Evolutionary conservation across 2,113 vertebrate genomes (phyloP).

Genomic region (Vombatus ursinus): DNA sequence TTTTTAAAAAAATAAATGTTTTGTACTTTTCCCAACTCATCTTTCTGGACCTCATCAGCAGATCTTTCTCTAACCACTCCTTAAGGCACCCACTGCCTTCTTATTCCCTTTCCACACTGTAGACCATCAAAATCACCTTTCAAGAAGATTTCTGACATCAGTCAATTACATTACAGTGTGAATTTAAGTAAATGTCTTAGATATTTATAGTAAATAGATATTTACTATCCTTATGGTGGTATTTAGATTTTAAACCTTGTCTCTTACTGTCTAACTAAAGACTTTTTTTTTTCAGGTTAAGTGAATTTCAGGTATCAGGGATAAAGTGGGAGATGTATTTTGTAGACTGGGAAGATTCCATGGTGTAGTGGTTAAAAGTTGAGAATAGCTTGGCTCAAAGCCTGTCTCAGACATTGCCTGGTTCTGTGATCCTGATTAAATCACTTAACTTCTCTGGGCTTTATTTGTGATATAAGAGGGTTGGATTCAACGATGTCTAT

Average conservation of each 20-base stretch:
- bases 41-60: not conserved
- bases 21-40: not conserved
- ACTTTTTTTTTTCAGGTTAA: not conserved
- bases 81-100: not conserved
- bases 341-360: not conserved
- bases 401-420: not conserved
- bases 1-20: not conserved
- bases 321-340: not conserved
- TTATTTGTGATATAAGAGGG: not conserved
- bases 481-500: not conserved
- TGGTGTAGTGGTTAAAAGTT: not conserved
- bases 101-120: not conserved
- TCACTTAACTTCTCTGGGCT: not conserved
- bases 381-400: not conserved
- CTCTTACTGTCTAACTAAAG: not conserved
- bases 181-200: slow-evolving; percentile 56
- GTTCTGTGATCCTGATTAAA: not conserved
- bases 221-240: slow-evolving; percentile 28
- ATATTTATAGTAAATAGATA: no score
- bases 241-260: slow-evolving; percentile 56
- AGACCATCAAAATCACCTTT: not conserved
- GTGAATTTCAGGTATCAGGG: not conserved
- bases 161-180: slow-evolving; percentile 22
- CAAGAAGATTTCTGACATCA: slow-evolving; percentile 36
- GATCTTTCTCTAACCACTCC: not conserved